Evolutionary conservation across 1,140 invertebrate species (phyloP).

Genomic region (Heliothis subflexa): DNA sequence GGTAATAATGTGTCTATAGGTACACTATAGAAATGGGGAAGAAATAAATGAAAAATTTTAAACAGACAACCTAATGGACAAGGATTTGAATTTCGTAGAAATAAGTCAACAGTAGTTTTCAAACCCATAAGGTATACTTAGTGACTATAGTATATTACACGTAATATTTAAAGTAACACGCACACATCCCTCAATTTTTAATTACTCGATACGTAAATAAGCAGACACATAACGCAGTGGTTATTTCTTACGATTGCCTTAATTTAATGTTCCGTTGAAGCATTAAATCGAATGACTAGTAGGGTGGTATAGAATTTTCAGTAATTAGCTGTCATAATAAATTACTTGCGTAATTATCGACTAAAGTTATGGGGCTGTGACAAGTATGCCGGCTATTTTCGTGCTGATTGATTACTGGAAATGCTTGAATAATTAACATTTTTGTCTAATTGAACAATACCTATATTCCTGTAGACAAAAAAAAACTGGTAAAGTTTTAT

Average conservation of each 20-base stretch:
- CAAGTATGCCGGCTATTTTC: not conserved
- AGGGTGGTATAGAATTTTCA: not conserved
- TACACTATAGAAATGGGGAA: too few relatives aligned
- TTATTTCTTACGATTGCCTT: slow-evolving; percentile 21
- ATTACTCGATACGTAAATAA: not conserved
- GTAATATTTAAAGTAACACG: not conserved
- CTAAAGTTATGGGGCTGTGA: slow-evolving; percentile 7
- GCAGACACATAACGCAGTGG: not conserved
- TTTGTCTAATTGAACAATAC: too few relatives aligned
- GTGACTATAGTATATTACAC: too few relatives aligned
- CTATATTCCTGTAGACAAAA: too few relatives aligned
- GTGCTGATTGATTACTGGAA: not conserved
- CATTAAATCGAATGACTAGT: slow-evolving; percentile 18
- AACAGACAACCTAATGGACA: too few relatives aligned
- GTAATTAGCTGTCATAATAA: slow-evolving; percentile 26
- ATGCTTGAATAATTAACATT: not conserved
- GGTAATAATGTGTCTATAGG: too few relatives aligned
- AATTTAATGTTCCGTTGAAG: slow-evolving; percentile 40
- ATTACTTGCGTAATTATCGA: slow-evolving; percentile 10
- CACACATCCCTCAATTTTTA: not conserved
- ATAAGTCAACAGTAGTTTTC: too few relatives aligned
- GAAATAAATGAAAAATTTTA: too few relatives aligned
- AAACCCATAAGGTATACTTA: too few relatives aligned
- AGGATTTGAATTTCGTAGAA: too few relatives aligned
- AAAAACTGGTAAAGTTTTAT: too few relatives aligned